These are phyloP conservation scores for Acanthoscelides obtectus DNA, from an alignment of 2,888 invertebrate genomes.

Conservation along the genomic window DNA sequence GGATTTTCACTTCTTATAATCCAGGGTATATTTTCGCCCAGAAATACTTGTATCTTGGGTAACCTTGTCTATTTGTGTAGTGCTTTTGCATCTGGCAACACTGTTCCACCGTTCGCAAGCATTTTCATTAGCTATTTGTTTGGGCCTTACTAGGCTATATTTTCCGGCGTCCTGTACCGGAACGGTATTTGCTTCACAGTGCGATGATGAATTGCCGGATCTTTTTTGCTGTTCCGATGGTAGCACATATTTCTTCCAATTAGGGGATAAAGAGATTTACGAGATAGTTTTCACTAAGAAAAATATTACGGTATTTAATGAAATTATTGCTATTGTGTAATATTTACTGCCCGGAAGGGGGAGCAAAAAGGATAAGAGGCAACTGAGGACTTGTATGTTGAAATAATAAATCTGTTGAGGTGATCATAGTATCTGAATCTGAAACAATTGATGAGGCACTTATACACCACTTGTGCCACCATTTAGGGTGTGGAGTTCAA, in stretches of 20 bases:
- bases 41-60: too few relatives aligned
- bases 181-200: slow-evolving; percentile 28
- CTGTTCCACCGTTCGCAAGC: slow-evolving; percentile 35
- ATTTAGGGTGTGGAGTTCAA: too few relatives aligned
- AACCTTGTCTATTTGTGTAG: too few relatives aligned
- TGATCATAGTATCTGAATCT: too few relatives aligned
- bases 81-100: not conserved
- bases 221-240: slow-evolving; percentile 10
- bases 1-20: too few relatives aligned
- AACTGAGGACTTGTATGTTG: not conserved
- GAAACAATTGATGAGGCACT: too few relatives aligned
- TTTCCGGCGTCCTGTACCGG: slow-evolving; percentile 20
- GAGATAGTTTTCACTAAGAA: not conserved
- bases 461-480: too few relatives aligned
- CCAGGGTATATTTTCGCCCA: too few relatives aligned
- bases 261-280: slow-evolving; percentile 3
- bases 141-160: slow-evolving; percentile 33
- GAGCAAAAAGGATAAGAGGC: not conserved
- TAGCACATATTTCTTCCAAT: slow-evolving; percentile 13
- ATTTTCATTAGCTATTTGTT: slow-evolving; percentile 47
- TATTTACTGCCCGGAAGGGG: not conserved
- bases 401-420: too few relatives aligned
- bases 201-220: slow-evolving; percentile 25
- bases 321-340: not conserved
- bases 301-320: not conserved